A percentile compares a stretch with the other conserved stretches of the same genome.
phyloP scores from a whole-genome alignment of 2,113 vertebrate species.

The Ctenodactylus gundi region DNA sequence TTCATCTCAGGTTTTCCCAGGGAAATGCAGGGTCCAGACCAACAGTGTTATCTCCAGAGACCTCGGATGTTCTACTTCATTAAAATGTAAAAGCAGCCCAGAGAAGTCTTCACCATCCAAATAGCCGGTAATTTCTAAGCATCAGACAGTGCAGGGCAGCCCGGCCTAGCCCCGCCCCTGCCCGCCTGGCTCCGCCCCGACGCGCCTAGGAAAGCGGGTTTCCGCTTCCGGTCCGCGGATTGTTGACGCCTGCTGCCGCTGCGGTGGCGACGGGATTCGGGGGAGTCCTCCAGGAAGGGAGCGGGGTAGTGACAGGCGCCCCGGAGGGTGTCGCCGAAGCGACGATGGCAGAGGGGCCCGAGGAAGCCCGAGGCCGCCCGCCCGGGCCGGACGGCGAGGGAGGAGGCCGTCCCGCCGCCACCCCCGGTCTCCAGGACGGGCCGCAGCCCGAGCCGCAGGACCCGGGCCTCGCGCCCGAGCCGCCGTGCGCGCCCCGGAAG shows the following conservation, averaged over 20 bases:
- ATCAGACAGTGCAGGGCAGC: background rate
- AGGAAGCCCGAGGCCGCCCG: slow-evolving; percentile 63
- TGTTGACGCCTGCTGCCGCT: background rate
- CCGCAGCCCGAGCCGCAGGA: background rate
- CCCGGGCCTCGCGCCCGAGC: background rate
- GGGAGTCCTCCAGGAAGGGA: background rate
- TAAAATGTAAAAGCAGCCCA: accelerated
- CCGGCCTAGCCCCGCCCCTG: accelerated
- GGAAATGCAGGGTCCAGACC: background rate
- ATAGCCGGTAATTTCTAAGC: accelerated
- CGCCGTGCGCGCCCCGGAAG: background rate
- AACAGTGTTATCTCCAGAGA: background rate
- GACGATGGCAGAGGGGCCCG: slow-evolving; percentile 73
- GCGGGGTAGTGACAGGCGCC: slow-evolving; percentile 10
- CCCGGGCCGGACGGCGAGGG: slow-evolving; percentile 33
- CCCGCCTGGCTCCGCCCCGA: background rate
- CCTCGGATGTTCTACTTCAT: background rate
- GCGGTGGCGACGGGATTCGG: background rate
- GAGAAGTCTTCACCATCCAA: accelerated
- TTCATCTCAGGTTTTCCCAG: background rate
- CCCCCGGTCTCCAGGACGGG: background rate
- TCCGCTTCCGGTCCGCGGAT: slow-evolving; percentile 69
- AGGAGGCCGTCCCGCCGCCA: slow-evolving; percentile 14
- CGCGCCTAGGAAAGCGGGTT: slow-evolving; percentile 36
- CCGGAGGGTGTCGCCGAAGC: background rate